Evolutionary conservation across 2,888 invertebrate species (phyloP).

Genomic region (Empis livida): DNA sequence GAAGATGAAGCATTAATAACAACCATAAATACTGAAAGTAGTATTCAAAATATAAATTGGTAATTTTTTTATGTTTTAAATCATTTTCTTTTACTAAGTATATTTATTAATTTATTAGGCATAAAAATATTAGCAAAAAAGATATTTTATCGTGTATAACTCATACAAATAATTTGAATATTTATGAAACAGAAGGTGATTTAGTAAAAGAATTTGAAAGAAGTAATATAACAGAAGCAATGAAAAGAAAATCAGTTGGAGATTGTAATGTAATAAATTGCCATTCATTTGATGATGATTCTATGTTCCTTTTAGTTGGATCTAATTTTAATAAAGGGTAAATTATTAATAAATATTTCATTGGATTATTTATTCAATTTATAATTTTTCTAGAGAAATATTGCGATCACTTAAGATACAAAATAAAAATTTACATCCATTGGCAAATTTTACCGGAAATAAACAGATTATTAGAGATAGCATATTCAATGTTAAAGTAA

Average conservation of each 20-base stretch:
- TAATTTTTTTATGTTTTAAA: conserved; percentile 4
- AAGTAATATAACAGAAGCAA: conserved; percentile 43
- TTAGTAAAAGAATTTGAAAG: background rate
- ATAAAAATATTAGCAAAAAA: conserved; percentile 30
- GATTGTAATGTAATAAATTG: conserved; percentile 53
- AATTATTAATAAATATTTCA: conserved; percentile 13
- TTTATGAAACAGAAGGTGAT: conserved; percentile 51
- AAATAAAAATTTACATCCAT: conserved; percentile 41
- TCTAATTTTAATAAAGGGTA: conserved; percentile 48
- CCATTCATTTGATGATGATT: conserved; percentile 38
- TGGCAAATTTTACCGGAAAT: conserved; percentile 46
- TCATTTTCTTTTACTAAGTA: too few relatives aligned
- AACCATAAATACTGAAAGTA: conserved; percentile 66
- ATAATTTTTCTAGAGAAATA: conserved; percentile 23
- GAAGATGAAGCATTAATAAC: conserved; percentile 72
- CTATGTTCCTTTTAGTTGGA: conserved; percentile 49
- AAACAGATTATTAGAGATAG: conserved; percentile 60
- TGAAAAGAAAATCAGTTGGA: conserved; percentile 45
- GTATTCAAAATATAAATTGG: conserved; percentile 54
- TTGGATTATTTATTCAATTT: background rate
- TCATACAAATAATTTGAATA: conserved; percentile 54
- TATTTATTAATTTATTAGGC: conserved; percentile 17
- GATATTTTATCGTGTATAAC: conserved; percentile 52
- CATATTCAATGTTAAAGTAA: conserved; percentile 49
- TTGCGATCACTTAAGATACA: conserved; percentile 39